Evolutionary conservation across 2,888 invertebrate species (phyloP).

Genomic region (Dynastes tityus): DNA sequence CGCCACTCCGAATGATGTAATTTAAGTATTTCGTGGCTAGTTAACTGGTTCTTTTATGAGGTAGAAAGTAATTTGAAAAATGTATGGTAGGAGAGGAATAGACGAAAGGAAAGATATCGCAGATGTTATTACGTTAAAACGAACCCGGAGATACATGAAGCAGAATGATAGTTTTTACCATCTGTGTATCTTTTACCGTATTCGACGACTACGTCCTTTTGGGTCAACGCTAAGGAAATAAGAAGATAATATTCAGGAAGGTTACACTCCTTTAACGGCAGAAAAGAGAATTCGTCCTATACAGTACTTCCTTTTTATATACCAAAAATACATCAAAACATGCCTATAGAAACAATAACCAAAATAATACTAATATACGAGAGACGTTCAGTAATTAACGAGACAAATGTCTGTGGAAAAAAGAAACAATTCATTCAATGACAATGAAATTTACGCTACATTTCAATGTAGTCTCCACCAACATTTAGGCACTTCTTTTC

Average conservation of each 20-base stretch:
- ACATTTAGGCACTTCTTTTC: too few species aligned
- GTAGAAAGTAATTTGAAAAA: conserved; percentile 36
- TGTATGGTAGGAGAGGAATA: neutral
- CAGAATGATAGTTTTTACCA: neutral
- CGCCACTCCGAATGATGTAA: conserved; percentile 12
- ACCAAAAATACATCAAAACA: too few species aligned
- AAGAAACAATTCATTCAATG: too few species aligned
- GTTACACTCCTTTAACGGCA: neutral
- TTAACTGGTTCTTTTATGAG: conserved; percentile 26
- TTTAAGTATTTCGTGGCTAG: conserved; percentile 31
- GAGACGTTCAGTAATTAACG: too few species aligned
- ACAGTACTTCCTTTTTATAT: too few species aligned
- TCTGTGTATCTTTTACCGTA: neutral
- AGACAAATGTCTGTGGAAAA: too few species aligned
- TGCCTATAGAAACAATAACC: too few species aligned
- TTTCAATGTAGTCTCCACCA: too few species aligned
- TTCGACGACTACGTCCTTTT: neutral
- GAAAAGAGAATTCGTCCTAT: too few species aligned
- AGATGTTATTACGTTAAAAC: conserved; percentile 7
- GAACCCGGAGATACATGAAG: neutral
- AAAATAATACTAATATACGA: too few species aligned
- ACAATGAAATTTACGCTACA: too few species aligned
- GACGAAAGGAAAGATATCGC: neutral
- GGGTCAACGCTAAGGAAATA: neutral
- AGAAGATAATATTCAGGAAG: neutral